A percentile compares a stretch with the other conserved stretches of the same genome.
These are phyloP conservation scores for Pseudomyrmex pallidus DNA, from an alignment of 1,140 invertebrate genomes.

Conservation along the genomic window DNA sequence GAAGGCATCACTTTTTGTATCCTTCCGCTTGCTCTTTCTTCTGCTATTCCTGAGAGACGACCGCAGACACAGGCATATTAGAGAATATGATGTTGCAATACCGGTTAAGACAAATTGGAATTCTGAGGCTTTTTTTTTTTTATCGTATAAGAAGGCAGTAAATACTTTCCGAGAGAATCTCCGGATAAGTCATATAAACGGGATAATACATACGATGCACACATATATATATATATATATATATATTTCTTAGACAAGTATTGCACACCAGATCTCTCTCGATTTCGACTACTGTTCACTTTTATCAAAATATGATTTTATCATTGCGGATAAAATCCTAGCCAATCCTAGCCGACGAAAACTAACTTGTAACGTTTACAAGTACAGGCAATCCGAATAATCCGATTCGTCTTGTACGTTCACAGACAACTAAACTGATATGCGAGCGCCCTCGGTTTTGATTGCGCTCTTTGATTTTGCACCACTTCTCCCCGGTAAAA, in stretches of 20 bases:
- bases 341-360: conserved; percentile 29
- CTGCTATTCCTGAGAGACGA: conserved; percentile 39
- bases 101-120: conserved; percentile 5
- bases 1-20: conserved; percentile 47
- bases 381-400: conserved; percentile 15
- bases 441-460: conserved; percentile 68
- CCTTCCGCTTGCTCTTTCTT: conserved; percentile 33
- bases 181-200: conserved; percentile 20
- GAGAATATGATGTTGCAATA: conserved; percentile 42
- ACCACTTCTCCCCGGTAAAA: neutral
- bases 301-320: conserved; percentile 64
- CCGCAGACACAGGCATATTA: conserved; percentile 17
- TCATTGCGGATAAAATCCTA: neutral
- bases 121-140: conserved; percentile 37
- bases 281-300: conserved; percentile 20
- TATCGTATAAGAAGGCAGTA: conserved; percentile 32
- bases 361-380: neutral
- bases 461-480: conserved; percentile 70
- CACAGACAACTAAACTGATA: conserved; percentile 65
- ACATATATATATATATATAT: conserved; percentile 9
- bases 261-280: conserved; percentile 20
- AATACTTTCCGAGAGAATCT: conserved; percentile 34
- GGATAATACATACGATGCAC: neutral
- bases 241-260: conserved; percentile 32
- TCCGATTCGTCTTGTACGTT: conserved; percentile 47